A percentile compares a stretch with the other conserved stretches of the same genome.
phyloP scores from a whole-genome alignment of 2,888 invertebrate genomes.

The Embidobia sp. region DNA sequence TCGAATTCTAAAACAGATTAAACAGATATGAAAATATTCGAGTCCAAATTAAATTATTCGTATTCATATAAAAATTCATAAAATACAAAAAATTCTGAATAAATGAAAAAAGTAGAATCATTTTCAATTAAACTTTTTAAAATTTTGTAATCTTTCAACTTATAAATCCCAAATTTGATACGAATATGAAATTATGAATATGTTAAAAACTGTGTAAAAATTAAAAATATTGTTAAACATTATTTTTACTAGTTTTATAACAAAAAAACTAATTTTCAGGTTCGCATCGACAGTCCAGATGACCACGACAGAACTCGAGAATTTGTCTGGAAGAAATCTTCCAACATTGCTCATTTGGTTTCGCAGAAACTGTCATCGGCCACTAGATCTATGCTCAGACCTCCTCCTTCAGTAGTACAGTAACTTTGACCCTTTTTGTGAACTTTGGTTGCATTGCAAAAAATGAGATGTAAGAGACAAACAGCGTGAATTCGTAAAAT shows the following conservation, averaged over 20 bases:
- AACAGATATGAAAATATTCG: too few relatives aligned
- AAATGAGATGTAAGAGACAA: constrained; percentile 42
- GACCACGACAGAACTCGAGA: constrained; percentile 93
- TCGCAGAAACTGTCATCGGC: constrained; percentile 89
- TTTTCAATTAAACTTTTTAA: too few relatives aligned
- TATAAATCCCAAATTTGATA: too few relatives aligned
- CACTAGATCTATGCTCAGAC: constrained; percentile 84
- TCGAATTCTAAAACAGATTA: constrained; percentile 10
- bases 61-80: too few relatives aligned
- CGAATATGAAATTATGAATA: too few relatives aligned
- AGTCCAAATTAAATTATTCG: too few relatives aligned
- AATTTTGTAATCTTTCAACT: too few relatives aligned
- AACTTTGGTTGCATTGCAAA: background rate
- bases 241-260: constrained; percentile 31
- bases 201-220: background rate
- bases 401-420: constrained; percentile 78
- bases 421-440: constrained; percentile 2
- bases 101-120: too few relatives aligned
- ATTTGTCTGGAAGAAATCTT: constrained; percentile 91
- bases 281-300: constrained; percentile 90
- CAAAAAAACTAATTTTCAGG: constrained; percentile 82
- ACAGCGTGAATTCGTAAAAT: background rate
- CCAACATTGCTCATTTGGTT: constrained; percentile 92
- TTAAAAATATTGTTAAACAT: too few relatives aligned
- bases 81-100: too few relatives aligned